Percentiles rank a stretch among this genome's conserved stretches.
Conservation (phyloP, 2,113 vertebrate genomes). For the Oncorhynchus gorbuscha region DNA sequence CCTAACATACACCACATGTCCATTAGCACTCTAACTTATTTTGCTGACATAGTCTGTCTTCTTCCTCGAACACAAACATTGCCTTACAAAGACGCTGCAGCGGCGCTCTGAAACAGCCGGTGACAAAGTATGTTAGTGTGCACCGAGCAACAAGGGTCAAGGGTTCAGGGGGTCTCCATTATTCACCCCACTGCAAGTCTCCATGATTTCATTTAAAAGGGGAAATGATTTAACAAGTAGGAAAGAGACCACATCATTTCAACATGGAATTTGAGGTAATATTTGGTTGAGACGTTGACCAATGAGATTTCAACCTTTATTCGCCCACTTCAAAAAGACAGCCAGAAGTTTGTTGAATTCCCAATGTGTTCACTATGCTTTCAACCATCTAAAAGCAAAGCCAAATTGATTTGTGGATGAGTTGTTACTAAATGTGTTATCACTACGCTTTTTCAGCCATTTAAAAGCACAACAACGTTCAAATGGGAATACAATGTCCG, state of each 20-base stretch:
- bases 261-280: no score
- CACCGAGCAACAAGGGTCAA: neutral
- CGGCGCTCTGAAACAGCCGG: neutral
- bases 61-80: neutral
- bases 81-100: neutral
- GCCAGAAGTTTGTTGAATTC: no score
- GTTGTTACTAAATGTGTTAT: no score
- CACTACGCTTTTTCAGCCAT: no score
- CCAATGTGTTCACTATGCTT: no score
- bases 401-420: no score
- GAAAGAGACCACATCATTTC: neutral
- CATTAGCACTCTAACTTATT: constrained; percentile 27
- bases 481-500: no score
- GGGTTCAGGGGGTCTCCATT: neutral
- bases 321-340: no score
- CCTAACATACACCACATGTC: constrained; percentile 20
- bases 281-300: no score
- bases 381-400: no score
- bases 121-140: neutral
- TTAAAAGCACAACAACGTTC: no score
- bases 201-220: constrained; percentile 17
- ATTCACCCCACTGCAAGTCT: constrained; percentile 1
- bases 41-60: constrained; percentile 1
- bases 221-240: constrained; percentile 1
- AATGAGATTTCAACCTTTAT: no score